Conservation (phyloP, 2,797 vertebrate genomes). For the Varecia variegata region DNA sequence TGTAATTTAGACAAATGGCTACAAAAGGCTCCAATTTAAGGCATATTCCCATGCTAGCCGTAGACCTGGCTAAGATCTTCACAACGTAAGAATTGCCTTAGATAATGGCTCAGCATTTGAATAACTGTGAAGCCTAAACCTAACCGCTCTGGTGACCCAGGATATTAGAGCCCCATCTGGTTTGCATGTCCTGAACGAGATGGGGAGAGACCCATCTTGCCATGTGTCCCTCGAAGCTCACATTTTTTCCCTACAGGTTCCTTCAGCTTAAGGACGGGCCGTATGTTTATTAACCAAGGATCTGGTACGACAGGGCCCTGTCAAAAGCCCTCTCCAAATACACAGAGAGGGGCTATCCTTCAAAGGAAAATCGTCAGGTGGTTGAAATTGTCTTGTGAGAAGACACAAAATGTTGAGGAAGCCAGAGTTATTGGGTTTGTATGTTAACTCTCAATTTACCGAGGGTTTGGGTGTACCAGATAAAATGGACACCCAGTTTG, state of each 20-base stretch:
- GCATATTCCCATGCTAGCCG: not conserved
- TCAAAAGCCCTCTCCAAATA: not conserved
- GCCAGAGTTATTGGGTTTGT: not conserved
- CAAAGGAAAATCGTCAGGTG: not conserved
- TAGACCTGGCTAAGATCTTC: not conserved
- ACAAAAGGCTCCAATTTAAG: constrained; percentile 48
- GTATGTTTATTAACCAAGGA: not conserved
- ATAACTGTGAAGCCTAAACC: not conserved
- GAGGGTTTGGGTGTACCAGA: not conserved
- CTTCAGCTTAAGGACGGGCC: not conserved
- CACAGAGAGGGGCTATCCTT: not conserved
- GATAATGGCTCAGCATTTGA: not conserved
- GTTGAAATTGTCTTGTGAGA: not conserved
- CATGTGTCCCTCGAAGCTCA: not conserved
- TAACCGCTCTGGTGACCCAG: not conserved
- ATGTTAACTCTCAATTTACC: not conserved
- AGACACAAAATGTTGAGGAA: not conserved
- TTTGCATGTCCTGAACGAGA: not conserved
- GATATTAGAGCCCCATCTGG: not conserved
- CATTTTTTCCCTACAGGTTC: not conserved
- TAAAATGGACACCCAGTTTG: not conserved
- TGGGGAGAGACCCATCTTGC: not conserved
- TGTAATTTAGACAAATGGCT: constrained; percentile 54
- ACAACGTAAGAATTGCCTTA: not conserved
- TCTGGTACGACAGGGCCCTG: not conserved